Percentiles rank a stretch among this genome's conserved stretches.
Conservation (phyloP, 2,888 invertebrate species). For the Synergus itoensis region DNA sequence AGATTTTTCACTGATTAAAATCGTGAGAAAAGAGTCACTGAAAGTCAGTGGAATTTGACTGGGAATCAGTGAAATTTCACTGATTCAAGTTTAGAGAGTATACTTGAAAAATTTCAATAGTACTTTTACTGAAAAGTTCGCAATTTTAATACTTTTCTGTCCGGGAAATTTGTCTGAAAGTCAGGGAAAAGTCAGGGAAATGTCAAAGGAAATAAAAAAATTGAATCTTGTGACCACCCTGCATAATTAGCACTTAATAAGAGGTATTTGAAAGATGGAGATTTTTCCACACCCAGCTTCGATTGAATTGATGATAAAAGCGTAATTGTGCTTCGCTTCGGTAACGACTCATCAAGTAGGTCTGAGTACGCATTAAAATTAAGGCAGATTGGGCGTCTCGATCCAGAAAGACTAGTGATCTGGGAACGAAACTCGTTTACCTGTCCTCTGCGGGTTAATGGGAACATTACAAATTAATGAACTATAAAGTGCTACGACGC, state of each 20-base stretch:
- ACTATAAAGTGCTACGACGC: conserved; percentile 37
- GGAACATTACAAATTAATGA: conserved; percentile 40
- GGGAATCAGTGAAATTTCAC: too few relatives aligned
- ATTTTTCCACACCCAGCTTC: background rate
- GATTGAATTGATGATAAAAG: background rate
- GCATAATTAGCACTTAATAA: background rate
- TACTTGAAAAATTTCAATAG: too few relatives aligned
- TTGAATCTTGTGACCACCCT: too few relatives aligned
- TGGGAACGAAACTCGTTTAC: conserved; percentile 37
- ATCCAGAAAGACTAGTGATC: conserved; percentile 30
- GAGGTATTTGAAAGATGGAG: background rate
- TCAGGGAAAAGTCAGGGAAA: too few relatives aligned
- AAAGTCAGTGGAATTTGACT: too few relatives aligned
- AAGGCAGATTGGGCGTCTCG: conserved; percentile 31
- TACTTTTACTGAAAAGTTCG: too few relatives aligned
- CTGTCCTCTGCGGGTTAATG: conserved; percentile 37
- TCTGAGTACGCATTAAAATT: conserved; percentile 40
- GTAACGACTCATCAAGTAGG: conserved; percentile 6
- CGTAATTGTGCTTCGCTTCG: background rate
- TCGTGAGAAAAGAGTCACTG: too few relatives aligned
- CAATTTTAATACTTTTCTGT: too few relatives aligned
- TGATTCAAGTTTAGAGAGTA: too few relatives aligned
- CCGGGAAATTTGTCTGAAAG: too few relatives aligned
- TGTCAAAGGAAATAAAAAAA: too few relatives aligned
- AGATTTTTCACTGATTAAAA: too few relatives aligned